A percentile compares a stretch with the other conserved stretches of the same genome.
Evolutionary conservation across 2,888 invertebrate genomes (phyloP).

Genomic region (Parthenolecanium corni): DNA sequence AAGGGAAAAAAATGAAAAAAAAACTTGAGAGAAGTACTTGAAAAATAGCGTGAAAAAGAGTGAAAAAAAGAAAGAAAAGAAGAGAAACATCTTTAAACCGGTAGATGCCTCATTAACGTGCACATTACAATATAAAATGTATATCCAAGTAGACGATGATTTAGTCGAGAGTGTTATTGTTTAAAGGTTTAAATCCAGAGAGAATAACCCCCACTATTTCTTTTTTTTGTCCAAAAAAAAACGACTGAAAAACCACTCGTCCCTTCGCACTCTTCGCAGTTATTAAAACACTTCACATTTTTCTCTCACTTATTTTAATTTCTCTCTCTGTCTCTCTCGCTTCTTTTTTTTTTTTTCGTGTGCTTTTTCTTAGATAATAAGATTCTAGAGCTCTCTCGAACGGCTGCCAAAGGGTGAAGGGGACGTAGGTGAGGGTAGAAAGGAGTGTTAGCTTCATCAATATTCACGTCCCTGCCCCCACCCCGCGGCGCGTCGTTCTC

Average conservation of each 20-base stretch:
- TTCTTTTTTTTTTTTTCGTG: constrained; percentile 22
- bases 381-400: constrained; percentile 28
- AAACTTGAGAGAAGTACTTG: neutral
- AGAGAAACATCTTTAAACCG: constrained; percentile 27
- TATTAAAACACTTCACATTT: constrained; percentile 33
- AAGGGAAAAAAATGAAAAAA: no score
- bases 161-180: constrained; percentile 28
- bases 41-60: constrained; percentile 9
- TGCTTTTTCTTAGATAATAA: constrained; percentile 27
- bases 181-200: constrained; percentile 25
- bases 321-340: constrained; percentile 20
- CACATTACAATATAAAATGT: constrained; percentile 28
- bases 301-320: constrained; percentile 30
- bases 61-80: constrained; percentile 12
- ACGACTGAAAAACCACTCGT: constrained; percentile 19
- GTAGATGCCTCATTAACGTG: constrained; percentile 28
- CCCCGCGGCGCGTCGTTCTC: constrained; percentile 26
- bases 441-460: constrained; percentile 31
- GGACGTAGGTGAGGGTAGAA: neutral
- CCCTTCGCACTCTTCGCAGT: constrained; percentile 30
- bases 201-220: constrained; percentile 14
- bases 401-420: neutral
- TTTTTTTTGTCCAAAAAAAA: constrained; percentile 4
- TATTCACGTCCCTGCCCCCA: constrained; percentile 32
- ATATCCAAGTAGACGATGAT: constrained; percentile 28